Conservation (phyloP, 2,888 invertebrate species). For the Pyrrhosoma nymphula region DNA sequence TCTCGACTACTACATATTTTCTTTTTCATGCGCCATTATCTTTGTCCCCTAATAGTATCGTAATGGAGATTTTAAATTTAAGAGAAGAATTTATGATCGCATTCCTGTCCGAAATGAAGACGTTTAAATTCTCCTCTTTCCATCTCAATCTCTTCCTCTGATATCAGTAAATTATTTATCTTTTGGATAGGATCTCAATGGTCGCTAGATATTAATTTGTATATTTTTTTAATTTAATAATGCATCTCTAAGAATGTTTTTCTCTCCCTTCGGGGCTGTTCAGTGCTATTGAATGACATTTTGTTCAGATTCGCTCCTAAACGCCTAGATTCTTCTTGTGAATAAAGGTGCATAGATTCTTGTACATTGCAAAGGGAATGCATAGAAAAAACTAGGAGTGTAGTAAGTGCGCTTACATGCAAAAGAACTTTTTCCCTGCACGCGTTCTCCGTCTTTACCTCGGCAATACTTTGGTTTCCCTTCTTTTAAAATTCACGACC, state of each 20-base stretch:
- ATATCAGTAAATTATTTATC: background rate
- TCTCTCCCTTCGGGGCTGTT: no score
- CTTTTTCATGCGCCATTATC: background rate
- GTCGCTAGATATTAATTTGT: background rate
- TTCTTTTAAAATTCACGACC: no score
- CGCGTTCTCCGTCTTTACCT: no score
- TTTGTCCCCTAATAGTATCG: background rate
- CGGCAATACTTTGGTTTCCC: no score
- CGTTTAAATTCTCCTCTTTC: background rate
- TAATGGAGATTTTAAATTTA: background rate
- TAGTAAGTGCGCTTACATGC: no score
- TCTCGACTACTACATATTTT: background rate
- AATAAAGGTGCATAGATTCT: no score
- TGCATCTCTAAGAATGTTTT: background rate
- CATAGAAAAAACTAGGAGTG: no score
- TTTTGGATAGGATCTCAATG: background rate
- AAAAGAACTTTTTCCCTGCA: no score
- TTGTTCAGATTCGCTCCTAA: no score
- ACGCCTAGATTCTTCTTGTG: no score
- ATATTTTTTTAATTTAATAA: background rate
- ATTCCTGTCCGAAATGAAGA: background rate
- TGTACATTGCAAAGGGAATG: no score
- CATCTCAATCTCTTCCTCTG: background rate
- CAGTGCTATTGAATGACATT: no score
- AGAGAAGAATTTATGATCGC: background rate